Evolutionary conservation across 2,797 vertebrate species (phyloP).

Genomic region (Pelodytes ibericus): DNA sequence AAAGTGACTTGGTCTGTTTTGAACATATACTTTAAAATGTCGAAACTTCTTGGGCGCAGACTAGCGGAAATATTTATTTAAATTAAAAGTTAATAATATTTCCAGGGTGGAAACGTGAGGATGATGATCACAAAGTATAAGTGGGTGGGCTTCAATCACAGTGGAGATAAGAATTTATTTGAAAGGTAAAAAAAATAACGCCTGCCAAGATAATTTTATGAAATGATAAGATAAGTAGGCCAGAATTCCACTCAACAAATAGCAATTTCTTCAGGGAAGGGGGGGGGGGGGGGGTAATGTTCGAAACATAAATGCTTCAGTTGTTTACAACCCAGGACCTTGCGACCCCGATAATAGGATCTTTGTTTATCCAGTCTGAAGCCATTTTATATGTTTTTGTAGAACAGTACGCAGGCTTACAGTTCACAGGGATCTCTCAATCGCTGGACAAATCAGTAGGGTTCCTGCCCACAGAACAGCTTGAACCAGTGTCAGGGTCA

Average conservation of each 20-base stretch:
- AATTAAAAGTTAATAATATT: no score
- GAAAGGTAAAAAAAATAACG: neutral
- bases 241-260: conserved; percentile 14
- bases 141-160: conserved; percentile 2
- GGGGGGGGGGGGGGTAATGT: neutral
- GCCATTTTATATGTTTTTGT: conserved; percentile 51
- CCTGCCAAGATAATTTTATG: conserved; percentile 3
- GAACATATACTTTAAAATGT: no score
- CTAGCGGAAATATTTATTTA: no score
- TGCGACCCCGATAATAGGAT: conserved; percentile 46
- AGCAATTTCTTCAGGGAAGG: neutral
- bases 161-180: conserved; percentile 17
- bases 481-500: conserved; percentile 29
- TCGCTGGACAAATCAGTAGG: conserved; percentile 23
- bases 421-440: neutral
- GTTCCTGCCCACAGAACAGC: conserved; percentile 14
- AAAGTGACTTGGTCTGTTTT: no score
- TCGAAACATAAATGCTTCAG: conserved; percentile 19
- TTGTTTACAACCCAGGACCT: conserved; percentile 50
- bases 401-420: conserved; percentile 2
- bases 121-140: neutral
- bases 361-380: conserved; percentile 47
- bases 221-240: conserved; percentile 30
- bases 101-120: no score
- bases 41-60: no score